Evolutionary conservation across 2,113 vertebrate genomes (phyloP).

Genomic region (Mesembrinibis cayennensis): DNA sequence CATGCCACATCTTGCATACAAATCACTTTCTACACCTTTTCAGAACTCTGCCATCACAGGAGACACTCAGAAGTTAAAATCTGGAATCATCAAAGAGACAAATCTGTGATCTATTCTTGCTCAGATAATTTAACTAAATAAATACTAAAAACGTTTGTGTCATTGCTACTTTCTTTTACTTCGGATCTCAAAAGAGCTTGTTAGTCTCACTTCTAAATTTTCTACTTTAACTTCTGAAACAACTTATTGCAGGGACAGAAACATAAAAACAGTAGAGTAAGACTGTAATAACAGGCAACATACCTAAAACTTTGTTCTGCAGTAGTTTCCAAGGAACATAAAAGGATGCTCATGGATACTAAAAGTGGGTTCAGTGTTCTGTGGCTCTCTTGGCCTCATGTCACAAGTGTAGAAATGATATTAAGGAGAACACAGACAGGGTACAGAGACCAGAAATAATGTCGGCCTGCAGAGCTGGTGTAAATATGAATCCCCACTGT

Average conservation of each 20-base stretch:
- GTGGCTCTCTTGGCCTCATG: neutral
- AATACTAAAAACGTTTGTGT: neutral
- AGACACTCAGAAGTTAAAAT: neutral
- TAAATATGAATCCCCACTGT: neutral
- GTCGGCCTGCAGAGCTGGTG: neutral
- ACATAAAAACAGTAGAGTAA: neutral
- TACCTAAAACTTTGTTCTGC: neutral
- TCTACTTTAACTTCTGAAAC: neutral
- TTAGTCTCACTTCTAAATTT: neutral
- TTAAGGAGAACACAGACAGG: neutral
- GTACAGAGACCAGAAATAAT: neutral
- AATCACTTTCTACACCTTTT: neutral
- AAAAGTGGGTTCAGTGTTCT: neutral
- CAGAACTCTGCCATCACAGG: conserved; percentile 7
- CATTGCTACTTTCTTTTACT: neutral
- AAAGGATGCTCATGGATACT: neutral
- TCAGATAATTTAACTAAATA: neutral
- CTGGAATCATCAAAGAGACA: neutral
- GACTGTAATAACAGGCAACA: neutral
- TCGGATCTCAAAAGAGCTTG: neutral
- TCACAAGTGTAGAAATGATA: neutral
- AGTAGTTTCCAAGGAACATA: neutral
- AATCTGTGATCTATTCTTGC: neutral
- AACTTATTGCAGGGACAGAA: neutral
- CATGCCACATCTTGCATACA: neutral